phyloP scores from a whole-genome alignment of 23 tunicate genomes.

The Pegea sp. region DNA sequence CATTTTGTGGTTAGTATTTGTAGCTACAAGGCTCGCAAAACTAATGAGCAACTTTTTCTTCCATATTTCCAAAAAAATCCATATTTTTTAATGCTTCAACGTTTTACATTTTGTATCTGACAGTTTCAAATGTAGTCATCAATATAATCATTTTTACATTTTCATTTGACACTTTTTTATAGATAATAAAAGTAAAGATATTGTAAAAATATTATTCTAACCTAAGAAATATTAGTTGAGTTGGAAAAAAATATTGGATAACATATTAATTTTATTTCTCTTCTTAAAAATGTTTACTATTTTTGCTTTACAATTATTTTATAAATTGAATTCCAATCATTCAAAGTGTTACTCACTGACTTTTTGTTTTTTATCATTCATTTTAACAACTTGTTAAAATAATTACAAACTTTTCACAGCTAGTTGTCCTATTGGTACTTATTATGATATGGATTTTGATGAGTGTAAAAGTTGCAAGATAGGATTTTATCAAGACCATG shows the following conservation, averaged over 20 bases:
- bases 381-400: no score
- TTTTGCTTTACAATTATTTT: no score
- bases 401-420: no score
- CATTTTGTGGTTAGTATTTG: conserved; percentile 51
- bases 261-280: background rate
- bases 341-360: no score
- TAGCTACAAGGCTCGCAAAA: background rate
- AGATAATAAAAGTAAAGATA: background rate
- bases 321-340: no score
- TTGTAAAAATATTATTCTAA: background rate
- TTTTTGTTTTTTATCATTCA: no score
- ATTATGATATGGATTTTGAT: conserved; percentile 18
- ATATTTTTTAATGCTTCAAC: no score
- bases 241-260: background rate
- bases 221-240: background rate
- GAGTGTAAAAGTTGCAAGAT: conserved; percentile 42
- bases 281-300: no score
- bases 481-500: conserved; percentile 67
- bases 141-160: background rate
- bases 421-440: conserved; percentile 80
- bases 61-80: no score
- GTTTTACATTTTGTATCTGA: no score
- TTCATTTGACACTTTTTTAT: background rate
- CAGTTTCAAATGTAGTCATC: no score
- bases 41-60: no score